Conservation (phyloP, 2,888 invertebrate species). For the Parnassius mnemosyne region DNA sequence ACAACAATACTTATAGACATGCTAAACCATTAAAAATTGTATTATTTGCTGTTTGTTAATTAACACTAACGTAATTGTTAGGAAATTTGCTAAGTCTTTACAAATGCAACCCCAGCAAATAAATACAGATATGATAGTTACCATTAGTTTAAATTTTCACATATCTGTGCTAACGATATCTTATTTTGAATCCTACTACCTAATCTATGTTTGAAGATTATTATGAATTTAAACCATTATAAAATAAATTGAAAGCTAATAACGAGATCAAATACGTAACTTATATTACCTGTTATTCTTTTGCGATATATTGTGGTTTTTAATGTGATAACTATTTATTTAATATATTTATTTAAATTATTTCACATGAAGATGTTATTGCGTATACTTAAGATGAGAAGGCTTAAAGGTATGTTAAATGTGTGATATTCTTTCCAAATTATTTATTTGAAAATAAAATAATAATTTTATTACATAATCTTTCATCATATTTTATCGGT, state of each 20-base stretch:
- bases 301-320: not conserved
- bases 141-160: not conserved
- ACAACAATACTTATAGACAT: too few species aligned
- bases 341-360: not conserved
- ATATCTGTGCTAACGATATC: not conserved
- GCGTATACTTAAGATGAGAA: not conserved
- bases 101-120: not conserved
- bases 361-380: not conserved
- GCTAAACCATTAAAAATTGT: too few species aligned
- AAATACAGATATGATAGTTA: not conserved
- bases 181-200: too few species aligned
- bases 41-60: too few species aligned
- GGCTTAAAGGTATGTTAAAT: not conserved
- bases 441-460: conserved; percentile 13
- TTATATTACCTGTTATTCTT: not conserved
- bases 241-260: not conserved
- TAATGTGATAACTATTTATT: not conserved
- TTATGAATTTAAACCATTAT: not conserved
- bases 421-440: conserved; percentile 22
- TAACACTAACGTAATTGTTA: too few species aligned
- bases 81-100: too few species aligned
- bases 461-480: not conserved
- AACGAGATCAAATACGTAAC: not conserved
- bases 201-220: not conserved
- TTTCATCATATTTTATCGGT: conserved; percentile 4